Conservation (phyloP, 2,113 vertebrate species). For the Mormoops blainvillei region DNA sequence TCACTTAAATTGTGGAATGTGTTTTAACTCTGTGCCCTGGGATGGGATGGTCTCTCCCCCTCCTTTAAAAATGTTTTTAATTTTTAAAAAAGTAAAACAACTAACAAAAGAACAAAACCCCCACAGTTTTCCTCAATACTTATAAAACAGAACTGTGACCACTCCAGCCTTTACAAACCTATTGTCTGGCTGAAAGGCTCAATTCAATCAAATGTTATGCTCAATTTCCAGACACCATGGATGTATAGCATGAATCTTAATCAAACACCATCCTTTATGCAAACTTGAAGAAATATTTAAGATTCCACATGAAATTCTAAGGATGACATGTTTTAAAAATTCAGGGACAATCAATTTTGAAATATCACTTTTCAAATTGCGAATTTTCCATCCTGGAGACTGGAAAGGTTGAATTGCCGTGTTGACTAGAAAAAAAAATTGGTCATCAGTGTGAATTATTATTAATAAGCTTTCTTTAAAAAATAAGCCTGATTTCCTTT, state of each 20-base stretch:
- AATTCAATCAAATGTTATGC: slow-evolving; percentile 8
- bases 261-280: neutral
- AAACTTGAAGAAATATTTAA: neutral
- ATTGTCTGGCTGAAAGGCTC: slow-evolving; percentile 47
- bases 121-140: neutral
- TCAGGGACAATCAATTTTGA: slow-evolving; percentile 1
- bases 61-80: neutral
- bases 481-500: neutral
- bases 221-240: neutral
- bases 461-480: neutral
- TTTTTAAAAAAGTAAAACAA: neutral
- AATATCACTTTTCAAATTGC: neutral
- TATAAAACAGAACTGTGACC: neutral
- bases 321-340: neutral
- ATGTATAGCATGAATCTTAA: neutral
- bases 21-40: neutral
- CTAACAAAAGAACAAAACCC: neutral
- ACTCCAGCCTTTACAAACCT: slow-evolving; percentile 36
- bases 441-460: neutral
- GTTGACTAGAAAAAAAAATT: neutral
- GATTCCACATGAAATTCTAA: neutral
- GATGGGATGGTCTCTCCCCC: neutral
- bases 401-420: neutral
- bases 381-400: slow-evolving; percentile 12
- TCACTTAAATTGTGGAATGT: neutral